phyloP scores from a whole-genome alignment of 2,888 invertebrate genomes.

The Gerris lacustris region DNA sequence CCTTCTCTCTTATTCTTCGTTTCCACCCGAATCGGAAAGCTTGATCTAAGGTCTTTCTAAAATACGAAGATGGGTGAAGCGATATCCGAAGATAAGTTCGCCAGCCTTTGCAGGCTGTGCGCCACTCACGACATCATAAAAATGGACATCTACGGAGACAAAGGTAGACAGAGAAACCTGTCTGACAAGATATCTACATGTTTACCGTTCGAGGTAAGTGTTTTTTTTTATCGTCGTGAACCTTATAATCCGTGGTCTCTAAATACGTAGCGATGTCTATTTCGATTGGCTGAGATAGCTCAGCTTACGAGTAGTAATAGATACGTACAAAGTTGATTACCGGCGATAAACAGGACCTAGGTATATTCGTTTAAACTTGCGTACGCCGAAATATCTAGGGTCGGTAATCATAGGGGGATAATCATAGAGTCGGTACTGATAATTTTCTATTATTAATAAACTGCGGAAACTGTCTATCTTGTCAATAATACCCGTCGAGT shows the following conservation, averaged over 20 bases:
- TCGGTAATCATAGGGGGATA: too few species aligned
- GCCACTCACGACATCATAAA: constrained; percentile 40
- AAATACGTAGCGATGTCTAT: constrained; percentile 6
- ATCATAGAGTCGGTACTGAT: too few species aligned
- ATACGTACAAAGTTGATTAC: too few species aligned
- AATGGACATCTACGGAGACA: constrained; percentile 40
- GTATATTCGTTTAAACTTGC: too few species aligned
- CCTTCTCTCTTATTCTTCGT: background rate
- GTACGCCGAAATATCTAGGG: too few species aligned
- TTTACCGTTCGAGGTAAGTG: constrained; percentile 39
- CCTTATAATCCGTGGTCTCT: background rate
- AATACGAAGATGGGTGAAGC: background rate
- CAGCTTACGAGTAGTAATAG: background rate
- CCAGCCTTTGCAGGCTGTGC: constrained; percentile 40
- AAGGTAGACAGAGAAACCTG: constrained; percentile 39
- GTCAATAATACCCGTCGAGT: too few species aligned
- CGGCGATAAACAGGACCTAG: too few species aligned
- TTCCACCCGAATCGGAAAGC: too few species aligned
- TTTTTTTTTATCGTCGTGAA: background rate
- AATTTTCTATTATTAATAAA: too few species aligned
- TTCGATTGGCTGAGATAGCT: constrained; percentile 5
- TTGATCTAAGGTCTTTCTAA: too few species aligned
- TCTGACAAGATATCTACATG: constrained; percentile 40
- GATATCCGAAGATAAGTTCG: constrained; percentile 35
- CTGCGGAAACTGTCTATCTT: too few species aligned